Percentiles rank a stretch among this genome's conserved stretches.
Conservation (phyloP, 2,888 invertebrate genomes). For the Tholera decimalis region DNA sequence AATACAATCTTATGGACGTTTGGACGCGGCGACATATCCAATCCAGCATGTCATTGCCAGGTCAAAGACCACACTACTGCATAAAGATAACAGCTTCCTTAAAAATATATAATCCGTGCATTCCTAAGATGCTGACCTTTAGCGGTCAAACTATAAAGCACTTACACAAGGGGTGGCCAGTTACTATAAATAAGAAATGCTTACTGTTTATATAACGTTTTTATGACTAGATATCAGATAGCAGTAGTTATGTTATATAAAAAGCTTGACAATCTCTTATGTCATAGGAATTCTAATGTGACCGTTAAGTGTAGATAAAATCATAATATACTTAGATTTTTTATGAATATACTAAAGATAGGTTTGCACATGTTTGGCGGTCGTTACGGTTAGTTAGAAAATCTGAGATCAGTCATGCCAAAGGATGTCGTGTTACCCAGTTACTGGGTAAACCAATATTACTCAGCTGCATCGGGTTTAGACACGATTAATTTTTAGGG, state of each 20-base stretch:
- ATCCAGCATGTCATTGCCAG: not conserved
- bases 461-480: no score
- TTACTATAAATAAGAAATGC: conserved; percentile 5
- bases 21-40: no score
- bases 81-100: conserved; percentile 20
- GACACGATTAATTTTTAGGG: no score
- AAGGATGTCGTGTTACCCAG: no score
- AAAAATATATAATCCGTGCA: conserved; percentile 15
- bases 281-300: not conserved
- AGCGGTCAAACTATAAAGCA: conserved; percentile 11
- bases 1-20: no score
- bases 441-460: no score
- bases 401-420: no score
- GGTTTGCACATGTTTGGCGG: no score
- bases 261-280: conserved; percentile 10
- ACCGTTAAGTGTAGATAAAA: not conserved
- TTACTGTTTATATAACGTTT: conserved; percentile 27
- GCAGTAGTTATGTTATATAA: conserved; percentile 16
- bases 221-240: not conserved
- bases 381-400: no score
- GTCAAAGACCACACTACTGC: conserved; percentile 4
- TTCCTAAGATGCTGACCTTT: conserved; percentile 5
- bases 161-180: conserved; percentile 19
- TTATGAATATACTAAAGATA: no score
- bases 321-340: no score